These are phyloP conservation scores for Tichodroma muraria DNA, from an alignment of 2,113 vertebrate species.

Conservation along the genomic window DNA sequence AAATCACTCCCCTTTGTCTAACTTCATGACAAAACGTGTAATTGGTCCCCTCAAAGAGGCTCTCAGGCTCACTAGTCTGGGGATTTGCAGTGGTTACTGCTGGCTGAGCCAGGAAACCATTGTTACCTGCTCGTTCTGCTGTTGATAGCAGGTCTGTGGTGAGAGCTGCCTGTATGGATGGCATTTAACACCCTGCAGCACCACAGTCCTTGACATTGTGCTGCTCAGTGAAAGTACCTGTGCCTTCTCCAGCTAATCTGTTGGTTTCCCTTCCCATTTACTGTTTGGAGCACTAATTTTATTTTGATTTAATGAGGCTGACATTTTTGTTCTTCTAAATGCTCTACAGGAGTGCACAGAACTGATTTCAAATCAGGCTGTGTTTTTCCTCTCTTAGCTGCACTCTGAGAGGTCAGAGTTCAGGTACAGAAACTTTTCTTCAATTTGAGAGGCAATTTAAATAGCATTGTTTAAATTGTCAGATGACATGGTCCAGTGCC, in stretches of 20 bases:
- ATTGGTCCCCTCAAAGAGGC: neutral
- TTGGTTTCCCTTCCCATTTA: neutral
- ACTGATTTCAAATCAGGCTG: neutral
- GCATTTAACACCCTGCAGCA: neutral
- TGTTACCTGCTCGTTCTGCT: neutral
- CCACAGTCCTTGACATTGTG: neutral
- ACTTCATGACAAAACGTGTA: neutral
- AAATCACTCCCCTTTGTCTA: neutral
- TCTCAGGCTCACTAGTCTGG: neutral
- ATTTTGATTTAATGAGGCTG: neutral
- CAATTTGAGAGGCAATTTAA: slow-evolving; percentile 19
- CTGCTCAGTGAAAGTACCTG: neutral
- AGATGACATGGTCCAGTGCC: neutral
- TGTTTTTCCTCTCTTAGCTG: neutral
- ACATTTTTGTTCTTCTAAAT: neutral
- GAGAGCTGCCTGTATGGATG: neutral
- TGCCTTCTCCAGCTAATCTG: neutral
- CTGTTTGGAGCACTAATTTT: neutral
- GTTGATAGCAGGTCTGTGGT: neutral
- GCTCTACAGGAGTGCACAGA: neutral
- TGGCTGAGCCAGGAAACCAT: neutral
- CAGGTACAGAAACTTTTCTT: slow-evolving; percentile 1
- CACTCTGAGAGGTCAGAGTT: neutral
- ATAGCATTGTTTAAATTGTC: neutral
- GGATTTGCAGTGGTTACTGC: neutral